A percentile compares a stretch with the other conserved stretches of the same genome.
phyloP scores from a whole-genome alignment of 1,140 invertebrate species.

The Ylistrum balloti region DNA sequence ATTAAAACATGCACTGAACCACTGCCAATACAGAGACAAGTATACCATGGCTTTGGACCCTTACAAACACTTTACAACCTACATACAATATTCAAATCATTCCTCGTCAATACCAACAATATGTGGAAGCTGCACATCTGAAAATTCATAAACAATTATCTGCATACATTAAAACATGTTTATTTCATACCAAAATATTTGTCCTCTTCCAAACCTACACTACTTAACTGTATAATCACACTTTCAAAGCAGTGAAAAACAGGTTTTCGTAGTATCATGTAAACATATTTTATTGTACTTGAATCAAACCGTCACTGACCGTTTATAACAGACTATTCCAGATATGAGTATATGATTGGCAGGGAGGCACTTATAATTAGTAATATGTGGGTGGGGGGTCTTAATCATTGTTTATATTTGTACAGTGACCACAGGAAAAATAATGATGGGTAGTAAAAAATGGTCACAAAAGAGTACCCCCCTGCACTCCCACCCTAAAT shows the following conservation, averaged over 20 bases:
- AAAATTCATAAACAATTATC: slow-evolving; percentile 15
- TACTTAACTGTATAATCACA: neutral
- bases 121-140: slow-evolving; percentile 17
- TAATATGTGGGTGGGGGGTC: too few relatives aligned
- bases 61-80: slow-evolving; percentile 29
- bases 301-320: neutral
- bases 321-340: too few relatives aligned
- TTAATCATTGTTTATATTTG: too few relatives aligned
- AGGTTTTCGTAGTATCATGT: neutral
- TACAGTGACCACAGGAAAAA: too few relatives aligned
- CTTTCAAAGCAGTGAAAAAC: neutral
- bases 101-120: neutral
- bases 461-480: neutral
- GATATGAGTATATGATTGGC: too few relatives aligned
- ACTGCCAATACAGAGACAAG: neutral
- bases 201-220: neutral
- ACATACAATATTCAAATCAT: slow-evolving; percentile 15
- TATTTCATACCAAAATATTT: slow-evolving; percentile 16
- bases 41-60: slow-evolving; percentile 32
- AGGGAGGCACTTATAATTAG: too few relatives aligned
- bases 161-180: slow-evolving; percentile 33
- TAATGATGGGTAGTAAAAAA: neutral
- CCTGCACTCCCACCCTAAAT: neutral
- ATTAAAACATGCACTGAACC: slow-evolving; percentile 1
- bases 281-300: neutral